phyloP scores from a whole-genome alignment of 2,113 vertebrate species.

The Ramphastos sulfuratus region DNA sequence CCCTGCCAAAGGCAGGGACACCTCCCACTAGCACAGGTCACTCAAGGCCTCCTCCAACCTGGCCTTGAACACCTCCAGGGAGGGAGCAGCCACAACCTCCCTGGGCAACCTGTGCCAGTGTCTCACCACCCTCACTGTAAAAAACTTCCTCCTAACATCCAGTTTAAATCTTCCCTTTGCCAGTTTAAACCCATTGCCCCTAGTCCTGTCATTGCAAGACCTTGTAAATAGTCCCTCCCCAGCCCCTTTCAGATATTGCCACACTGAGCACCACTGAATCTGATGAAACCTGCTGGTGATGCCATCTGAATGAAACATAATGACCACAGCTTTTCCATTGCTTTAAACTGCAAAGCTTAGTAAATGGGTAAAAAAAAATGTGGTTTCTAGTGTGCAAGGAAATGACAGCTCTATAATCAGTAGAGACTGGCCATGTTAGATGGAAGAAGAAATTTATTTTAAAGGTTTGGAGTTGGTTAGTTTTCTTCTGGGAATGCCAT shows the following conservation, averaged over 20 bases:
- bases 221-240: too few species aligned
- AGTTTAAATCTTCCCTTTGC: too few species aligned
- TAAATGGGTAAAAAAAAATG: background rate
- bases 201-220: too few species aligned
- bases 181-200: too few species aligned
- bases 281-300: background rate
- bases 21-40: too few species aligned
- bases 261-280: background rate
- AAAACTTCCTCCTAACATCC: too few species aligned
- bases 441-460: background rate
- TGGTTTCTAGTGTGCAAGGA: background rate
- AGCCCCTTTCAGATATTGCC: background rate
- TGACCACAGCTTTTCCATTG: background rate
- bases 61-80: too few species aligned
- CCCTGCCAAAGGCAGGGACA: too few species aligned
- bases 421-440: background rate
- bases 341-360: conserved; percentile 4
- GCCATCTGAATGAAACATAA: background rate
- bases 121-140: too few species aligned
- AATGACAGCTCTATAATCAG: background rate
- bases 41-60: too few species aligned
- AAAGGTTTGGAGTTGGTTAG: background rate
- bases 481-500: background rate
- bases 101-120: too few species aligned
- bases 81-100: too few species aligned